These are phyloP conservation scores for Cryptophagus acutangulus DNA, from an alignment of 2,888 invertebrate species.

Conservation along the genomic window DNA sequence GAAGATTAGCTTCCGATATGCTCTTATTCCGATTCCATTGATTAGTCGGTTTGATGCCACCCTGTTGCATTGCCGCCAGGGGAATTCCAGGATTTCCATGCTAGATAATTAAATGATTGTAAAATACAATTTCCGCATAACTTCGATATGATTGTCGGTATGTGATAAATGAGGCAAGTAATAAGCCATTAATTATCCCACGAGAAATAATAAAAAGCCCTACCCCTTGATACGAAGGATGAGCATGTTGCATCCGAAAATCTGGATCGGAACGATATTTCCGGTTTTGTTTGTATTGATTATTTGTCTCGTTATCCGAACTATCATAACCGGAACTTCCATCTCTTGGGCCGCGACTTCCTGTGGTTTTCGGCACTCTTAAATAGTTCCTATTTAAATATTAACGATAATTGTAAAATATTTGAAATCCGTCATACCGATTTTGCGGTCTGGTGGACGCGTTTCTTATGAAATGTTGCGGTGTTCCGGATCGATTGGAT, in stretches of 20 bases:
- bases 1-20: constrained; percentile 81
- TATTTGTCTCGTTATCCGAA: constrained; percentile 74
- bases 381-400: neutral
- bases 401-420: constrained; percentile 7
- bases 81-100: constrained; percentile 50
- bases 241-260: constrained; percentile 64
- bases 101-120: neutral
- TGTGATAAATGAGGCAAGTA: constrained; percentile 29
- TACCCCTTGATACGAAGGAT: constrained; percentile 52
- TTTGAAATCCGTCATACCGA: no score
- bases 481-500: constrained; percentile 64
- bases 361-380: constrained; percentile 47
- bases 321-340: constrained; percentile 92
- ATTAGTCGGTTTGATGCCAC: constrained; percentile 55
- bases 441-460: constrained; percentile 50
- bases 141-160: no score
- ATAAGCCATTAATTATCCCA: constrained; percentile 20
- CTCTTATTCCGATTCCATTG: constrained; percentile 57
- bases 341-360: constrained; percentile 64
- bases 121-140: no score
- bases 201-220: no score
- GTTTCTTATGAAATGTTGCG: constrained; percentile 47
- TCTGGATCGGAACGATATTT: constrained; percentile 85
- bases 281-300: constrained; percentile 61
- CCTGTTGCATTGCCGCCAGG: constrained; percentile 65